A percentile compares a stretch with the other conserved stretches of the same genome.
Conservation (phyloP, 2,888 invertebrate species). For the Chaetogeoica ovagalla region DNA sequence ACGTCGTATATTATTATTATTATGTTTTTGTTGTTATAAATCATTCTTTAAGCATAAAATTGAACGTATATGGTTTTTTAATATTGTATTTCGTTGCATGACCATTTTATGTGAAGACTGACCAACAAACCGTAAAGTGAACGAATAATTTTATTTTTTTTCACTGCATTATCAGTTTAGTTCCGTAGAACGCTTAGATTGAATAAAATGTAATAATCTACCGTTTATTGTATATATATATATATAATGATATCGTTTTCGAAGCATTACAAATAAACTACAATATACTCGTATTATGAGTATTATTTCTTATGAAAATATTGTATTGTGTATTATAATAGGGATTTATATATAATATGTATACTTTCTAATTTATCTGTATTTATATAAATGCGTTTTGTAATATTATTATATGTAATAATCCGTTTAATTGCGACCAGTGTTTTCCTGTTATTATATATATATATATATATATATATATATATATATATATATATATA, state of each 20-base stretch:
- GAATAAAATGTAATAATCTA: slow-evolving; percentile 28
- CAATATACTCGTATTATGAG: slow-evolving; percentile 7
- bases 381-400: background rate
- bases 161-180: slow-evolving; percentile 38
- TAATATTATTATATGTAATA: background rate
- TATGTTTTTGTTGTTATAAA: slow-evolving; percentile 6
- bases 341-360: no score
- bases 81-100: slow-evolving; percentile 44
- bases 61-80: slow-evolving; percentile 25
- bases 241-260: slow-evolving; percentile 29
- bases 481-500: no score
- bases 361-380: slow-evolving; percentile 21
- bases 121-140: slow-evolving; percentile 40
- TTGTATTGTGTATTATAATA: background rate
- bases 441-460: no score
- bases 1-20: background rate
- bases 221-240: slow-evolving; percentile 10
- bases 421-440: background rate
- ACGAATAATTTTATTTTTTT: slow-evolving; percentile 21
- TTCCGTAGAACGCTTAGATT: slow-evolving; percentile 40
- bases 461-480: no score
- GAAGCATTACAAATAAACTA: slow-evolving; percentile 46
- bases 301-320: slow-evolving; percentile 17
- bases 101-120: slow-evolving; percentile 32
- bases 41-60: slow-evolving; percentile 29